Evolutionary conservation across 2,888 invertebrate species (phyloP), one percentile per base, ranked within the genome.

Genomic region (Pheosia tremula): DNA sequence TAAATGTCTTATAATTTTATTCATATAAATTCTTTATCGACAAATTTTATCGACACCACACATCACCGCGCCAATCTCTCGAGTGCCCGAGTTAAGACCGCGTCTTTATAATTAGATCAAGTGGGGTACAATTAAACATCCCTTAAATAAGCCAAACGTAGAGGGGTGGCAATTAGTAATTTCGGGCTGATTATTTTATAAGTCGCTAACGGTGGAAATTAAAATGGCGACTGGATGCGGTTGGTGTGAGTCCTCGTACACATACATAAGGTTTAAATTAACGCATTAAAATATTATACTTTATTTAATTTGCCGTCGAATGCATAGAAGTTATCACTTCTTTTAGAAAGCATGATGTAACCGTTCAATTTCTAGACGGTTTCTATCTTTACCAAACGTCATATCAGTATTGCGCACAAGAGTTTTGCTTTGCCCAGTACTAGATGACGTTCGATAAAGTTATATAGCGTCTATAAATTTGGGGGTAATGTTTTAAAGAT

Each of bases 51-150:
- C 69, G 71, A 69, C 60, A 66, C 0, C 61, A 56, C 64, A 63
- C 67, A 69, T 7, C 72, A 66, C 75, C 76, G 78, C 68, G 24
- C 36, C 45, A 45, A 56, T 5, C 56, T 75, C 74, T 71, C 77
- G 71, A 71, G 67, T 66, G 77, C 66, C 68, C 77, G 71, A 71
- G 67, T 66, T 77, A 65, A 67, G 86, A 83, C 77, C 76, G 80
- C 84, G 88, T 88, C 89, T 90, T 90, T 84, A 87, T 93, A 93
- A 93, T 93, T 93, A 88, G 90, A 93, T 93, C 88, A 89, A 89
- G 89, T 81, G 89, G 82, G 85, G 86, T 83, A 86, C 90, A 91
- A 93, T 92, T 90, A 91, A 93, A 93, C 89, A 91, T 89, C 84
- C 87, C 89, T 91, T 91, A 90, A 92, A 92, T 91, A 91, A 91